Evolutionary conservation across 2,113 vertebrate genomes (phyloP), one percentile per base, ranked within the genome.

Genomic region (Hemiprocne comata): DNA sequence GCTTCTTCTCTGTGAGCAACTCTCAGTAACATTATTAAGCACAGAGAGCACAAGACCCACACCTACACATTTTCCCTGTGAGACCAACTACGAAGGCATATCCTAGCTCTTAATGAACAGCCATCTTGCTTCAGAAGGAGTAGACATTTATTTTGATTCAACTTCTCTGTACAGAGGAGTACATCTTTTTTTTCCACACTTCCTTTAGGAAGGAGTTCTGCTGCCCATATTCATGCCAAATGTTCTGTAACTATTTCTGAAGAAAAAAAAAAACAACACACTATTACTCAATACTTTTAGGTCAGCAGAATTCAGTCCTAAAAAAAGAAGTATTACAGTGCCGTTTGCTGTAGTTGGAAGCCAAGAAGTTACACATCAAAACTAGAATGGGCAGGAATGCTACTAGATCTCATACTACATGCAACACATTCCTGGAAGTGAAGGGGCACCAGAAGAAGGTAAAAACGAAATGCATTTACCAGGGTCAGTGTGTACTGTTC

Each of bases 271-370:
- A 81, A 67, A 36, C 12, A 4, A 48, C 33, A 9, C 21, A 11
- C 62, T 81, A 54, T 94, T 96, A 94, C 88, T 93, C 73, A 90
- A 72, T 84, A 81, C 19, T 33, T 33, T 61, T 86, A 93, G 50
- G 48, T 88, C 73, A 91, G 93, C 79, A 96, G 70, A 96, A 97
- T 85, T 87, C 62, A 88, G 65, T 5, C 64, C 51, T 86, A 17
- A 88, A 95, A 90, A 61, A 53, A 28, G 31, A 33, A 69, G 16
- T 26, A 65, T 65, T 86, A 55, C 55, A 53, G 38, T 50, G 38
- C 58, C 0, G 0, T 67, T 83, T 91, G 70, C 55, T 75, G 19
- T 48, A 74, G 20, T 23, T 77, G 75, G 55, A 93, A 85, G 64
- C 31, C 28, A 84, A 74, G 70, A 88, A 74, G 65, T 57, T 86